These are phyloP conservation scores for Spheniscus mendiculus DNA, from an alignment of 2,113 vertebrate species.

Conservation along the genomic window DNA sequence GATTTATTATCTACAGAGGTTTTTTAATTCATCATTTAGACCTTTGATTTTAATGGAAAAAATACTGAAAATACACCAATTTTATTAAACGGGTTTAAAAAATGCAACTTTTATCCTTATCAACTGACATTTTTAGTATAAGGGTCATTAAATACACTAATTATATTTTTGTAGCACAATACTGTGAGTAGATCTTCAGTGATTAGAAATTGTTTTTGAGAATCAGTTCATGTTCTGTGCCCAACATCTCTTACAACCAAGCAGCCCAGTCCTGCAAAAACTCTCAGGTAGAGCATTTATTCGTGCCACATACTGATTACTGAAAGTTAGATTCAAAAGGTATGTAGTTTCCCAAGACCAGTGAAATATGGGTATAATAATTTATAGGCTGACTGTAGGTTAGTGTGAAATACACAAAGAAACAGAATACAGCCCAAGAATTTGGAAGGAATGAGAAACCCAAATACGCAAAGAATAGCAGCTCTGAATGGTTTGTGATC, in stretches of 20 bases:
- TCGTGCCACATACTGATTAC: background rate
- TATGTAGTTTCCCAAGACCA: background rate
- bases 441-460: background rate
- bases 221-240: background rate
- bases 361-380: background rate
- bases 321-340: background rate
- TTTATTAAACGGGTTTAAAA: background rate
- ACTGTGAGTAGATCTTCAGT: background rate
- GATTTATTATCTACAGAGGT: background rate
- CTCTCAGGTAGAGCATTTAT: background rate
- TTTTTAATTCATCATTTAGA: background rate
- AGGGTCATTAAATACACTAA: background rate
- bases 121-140: background rate
- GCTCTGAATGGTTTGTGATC: background rate
- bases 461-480: accelerated
- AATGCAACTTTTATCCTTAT: background rate
- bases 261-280: background rate
- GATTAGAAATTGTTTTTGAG: background rate
- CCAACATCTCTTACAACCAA: background rate
- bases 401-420: background rate
- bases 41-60: background rate
- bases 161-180: background rate
- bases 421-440: background rate
- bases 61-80: background rate
- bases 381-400: background rate